Evolutionary conservation across 2,888 invertebrate species (phyloP), one percentile per base, ranked within the genome.

Genomic region (Acheta domesticus): DNA sequence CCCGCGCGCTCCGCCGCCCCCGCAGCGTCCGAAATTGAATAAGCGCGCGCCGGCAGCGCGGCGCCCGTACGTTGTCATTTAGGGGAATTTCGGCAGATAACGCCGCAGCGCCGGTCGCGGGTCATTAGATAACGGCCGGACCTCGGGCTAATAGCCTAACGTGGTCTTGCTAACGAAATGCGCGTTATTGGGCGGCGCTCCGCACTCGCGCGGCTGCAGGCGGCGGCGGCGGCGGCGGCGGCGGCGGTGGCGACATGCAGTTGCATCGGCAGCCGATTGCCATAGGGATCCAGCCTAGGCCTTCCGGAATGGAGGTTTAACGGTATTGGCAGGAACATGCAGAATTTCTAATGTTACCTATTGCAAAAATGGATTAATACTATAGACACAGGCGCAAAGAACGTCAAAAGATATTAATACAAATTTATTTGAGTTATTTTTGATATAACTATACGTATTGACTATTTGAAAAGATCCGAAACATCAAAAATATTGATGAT

Each of bases 111-210:
- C 62, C 62, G 62, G 16, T n/a, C 62, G 62, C 62, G n/a, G 62
- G 62, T 62, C 62, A 62, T 62, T 62, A 62, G 62, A 62, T 62
- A 62, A 62, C 62, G 62, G n/a, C 62, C n/a, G 16, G 62, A n/a
- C n/a, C 62, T n/a, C 62, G 62, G n/a, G 62, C 62, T 62, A 62
- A 62, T 62, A 62, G 62, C 62, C 16, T 62, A 62, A 62, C 62
- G 62, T 62, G 62, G 62, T 62, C 62, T 62, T 62, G 62, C 16
- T 62, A 62, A 62, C 62, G 62, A 62, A 62, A 62, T 62, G 62
- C 62, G 62, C 62, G 62, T 62, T 62, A 62, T 62, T 62, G 62
- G n/a, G 62, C 62, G 62, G 62, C 62, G n/a, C 62, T 62, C 14
- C n/a, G 62, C 62, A 62, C 16, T n/a, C 62, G 62, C n/a, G 14